Base-by-base conservation (phyloP, 2,888 invertebrate species). In the Sabatieria punctata region DNA sequence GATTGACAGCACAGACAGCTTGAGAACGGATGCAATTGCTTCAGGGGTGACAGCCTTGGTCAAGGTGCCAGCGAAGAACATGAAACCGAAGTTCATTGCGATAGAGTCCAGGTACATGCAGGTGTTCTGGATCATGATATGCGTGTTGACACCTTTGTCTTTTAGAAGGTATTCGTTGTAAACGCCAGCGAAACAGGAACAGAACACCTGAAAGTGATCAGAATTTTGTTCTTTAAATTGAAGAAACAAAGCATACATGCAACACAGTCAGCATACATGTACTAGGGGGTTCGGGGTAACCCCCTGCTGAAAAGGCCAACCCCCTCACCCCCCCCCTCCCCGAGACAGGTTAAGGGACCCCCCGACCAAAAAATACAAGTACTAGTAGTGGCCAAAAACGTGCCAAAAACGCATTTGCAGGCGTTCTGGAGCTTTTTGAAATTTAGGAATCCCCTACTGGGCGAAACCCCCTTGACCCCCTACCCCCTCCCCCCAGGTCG, bases 21-120 rank as follows among this genome's bases (percentile, higher is more conserved):
- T 48, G 15, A 63, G 42, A 26, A 61, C 57, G 47, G 47, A 35
- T 4, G 52, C 30, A 3, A 62, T 24, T 33, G 54, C 53, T 1
- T 71, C 65, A 19, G 70, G 64, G 1, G 74, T 71, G 55, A 84
- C 77, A 15, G 79, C 75, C 24, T 71, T 70, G 1, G 68, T 50
- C 0, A 80, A 59, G 57, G 79, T 75, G 1, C 80, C 82, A 62
- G 78, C 77, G 3, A 74, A 63, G 44, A 76, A 55, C 38, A 89
- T 71, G 48, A 86, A 72, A 2, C 77, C 66, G n/a, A 79, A 66
- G 67, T 89, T 91, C 65, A 86, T 88, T n/a, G 86, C 61, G 52
- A 91, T 85, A 3, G 89, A 89, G 67, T 91, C 85, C 25, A 85
- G 64, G 66, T 91, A 91, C 85, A 91, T 88, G 60, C 78, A n/a